phyloP scores from a whole-genome alignment of 2,888 invertebrate genomes.

The Eilema sororculum region DNA sequence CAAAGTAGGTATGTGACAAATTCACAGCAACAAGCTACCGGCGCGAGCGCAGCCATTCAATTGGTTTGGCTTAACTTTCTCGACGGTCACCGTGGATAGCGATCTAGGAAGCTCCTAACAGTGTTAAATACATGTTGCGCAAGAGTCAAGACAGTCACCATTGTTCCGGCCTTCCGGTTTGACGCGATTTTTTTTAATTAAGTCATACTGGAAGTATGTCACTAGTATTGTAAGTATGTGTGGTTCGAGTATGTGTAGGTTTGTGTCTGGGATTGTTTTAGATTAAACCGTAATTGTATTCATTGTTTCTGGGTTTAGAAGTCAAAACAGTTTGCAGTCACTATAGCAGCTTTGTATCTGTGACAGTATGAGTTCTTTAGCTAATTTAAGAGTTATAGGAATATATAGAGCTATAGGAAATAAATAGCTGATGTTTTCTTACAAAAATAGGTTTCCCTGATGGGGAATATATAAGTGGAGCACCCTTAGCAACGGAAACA shows the following conservation, averaged over 20 bases:
- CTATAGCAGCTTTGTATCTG: background rate
- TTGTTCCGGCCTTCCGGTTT: conserved; percentile 64
- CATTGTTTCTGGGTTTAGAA: no score
- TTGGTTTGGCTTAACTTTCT: conserved; percentile 50
- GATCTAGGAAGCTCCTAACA: conserved; percentile 56
- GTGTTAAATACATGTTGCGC: conserved; percentile 25
- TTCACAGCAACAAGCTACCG: conserved; percentile 6
- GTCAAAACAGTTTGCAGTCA: background rate
- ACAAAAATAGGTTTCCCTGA: background rate
- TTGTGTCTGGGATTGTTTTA: conserved; percentile 8
- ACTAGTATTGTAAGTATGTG: conserved; percentile 12
- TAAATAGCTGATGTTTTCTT: background rate
- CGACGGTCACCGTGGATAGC: conserved; percentile 51
- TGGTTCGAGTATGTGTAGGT: conserved; percentile 2
- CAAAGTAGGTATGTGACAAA: conserved; percentile 18
- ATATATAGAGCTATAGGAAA: no score
- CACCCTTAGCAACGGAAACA: no score
- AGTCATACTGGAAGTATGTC: conserved; percentile 24
- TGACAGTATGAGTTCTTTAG: background rate
- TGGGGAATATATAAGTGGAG: no score
- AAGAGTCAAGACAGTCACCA: conserved; percentile 41
- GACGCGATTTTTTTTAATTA: conserved; percentile 48
- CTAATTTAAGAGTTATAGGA: background rate
- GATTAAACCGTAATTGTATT: background rate
- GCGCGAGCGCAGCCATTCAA: conserved; percentile 23